Conservation (phyloP, 2,888 invertebrate species). For the Liopterus haemorrhoidalis region DNA sequence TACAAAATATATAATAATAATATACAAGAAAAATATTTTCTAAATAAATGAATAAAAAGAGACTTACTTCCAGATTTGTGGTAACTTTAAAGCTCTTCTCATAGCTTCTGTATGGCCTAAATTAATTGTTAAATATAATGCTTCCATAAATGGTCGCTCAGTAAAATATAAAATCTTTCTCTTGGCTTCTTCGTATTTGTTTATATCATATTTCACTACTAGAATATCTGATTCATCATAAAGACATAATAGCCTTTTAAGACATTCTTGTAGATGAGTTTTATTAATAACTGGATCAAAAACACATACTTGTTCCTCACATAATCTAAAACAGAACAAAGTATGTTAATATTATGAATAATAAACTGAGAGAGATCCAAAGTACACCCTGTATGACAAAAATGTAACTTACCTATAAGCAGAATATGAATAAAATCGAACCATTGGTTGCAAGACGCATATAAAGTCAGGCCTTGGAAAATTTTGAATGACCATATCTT, state of each 20-base stretch:
- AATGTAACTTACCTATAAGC: constrained; percentile 56
- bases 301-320: constrained; percentile 50
- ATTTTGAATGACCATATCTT: constrained; percentile 73
- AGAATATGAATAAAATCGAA: constrained; percentile 66
- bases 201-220: constrained; percentile 24
- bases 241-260: constrained; percentile 58
- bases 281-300: constrained; percentile 67
- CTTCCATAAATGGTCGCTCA: constrained; percentile 56
- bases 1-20: constrained; percentile 1
- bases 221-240: constrained; percentile 49
- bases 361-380: background rate
- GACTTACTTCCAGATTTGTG: constrained; percentile 47
- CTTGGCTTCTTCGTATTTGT: constrained; percentile 23
- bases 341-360: background rate
- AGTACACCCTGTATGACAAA: background rate
- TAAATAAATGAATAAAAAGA: constrained; percentile 14
- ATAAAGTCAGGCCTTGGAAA: constrained; percentile 51
- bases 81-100: constrained; percentile 48
- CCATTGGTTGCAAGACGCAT: constrained; percentile 64
- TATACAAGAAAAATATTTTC: constrained; percentile 13
- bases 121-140: constrained; percentile 61
- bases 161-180: constrained; percentile 33
- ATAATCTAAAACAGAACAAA: constrained; percentile 48
- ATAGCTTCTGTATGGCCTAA: constrained; percentile 56
- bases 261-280: constrained; percentile 64